Conservation (phyloP, 2,797 vertebrate genomes). For the Sebastes vulpes region DNA sequence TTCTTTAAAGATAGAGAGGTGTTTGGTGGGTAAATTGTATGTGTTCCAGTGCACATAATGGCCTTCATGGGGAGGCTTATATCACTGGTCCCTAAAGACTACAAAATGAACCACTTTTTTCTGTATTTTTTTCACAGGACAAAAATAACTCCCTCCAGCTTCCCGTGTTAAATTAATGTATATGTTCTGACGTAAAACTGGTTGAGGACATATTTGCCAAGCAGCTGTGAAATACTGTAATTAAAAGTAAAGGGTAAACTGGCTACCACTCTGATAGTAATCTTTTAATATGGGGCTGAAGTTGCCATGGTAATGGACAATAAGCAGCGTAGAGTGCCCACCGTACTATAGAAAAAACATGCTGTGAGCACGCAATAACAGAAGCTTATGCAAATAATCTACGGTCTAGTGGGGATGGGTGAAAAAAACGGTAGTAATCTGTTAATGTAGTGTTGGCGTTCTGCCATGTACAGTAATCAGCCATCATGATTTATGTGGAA, state of each 20-base stretch:
- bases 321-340: constrained; percentile 7
- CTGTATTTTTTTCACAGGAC: not conserved
- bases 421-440: constrained; percentile 61
- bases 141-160: not conserved
- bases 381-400: constrained; percentile 74
- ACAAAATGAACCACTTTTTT: not conserved
- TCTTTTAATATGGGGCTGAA: constrained; percentile 16
- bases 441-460: constrained; percentile 67
- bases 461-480: constrained; percentile 67
- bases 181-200: not conserved
- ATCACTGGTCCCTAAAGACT: not conserved
- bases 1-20: not conserved
- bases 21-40: not conserved
- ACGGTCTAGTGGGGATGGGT: constrained; percentile 37
- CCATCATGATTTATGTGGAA: constrained; percentile 65
- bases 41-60: not conserved
- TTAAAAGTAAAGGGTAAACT: constrained; percentile 32
- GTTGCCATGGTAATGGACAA: constrained; percentile 13
- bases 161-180: not conserved
- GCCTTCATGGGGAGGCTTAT: not conserved
- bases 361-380: constrained; percentile 31
- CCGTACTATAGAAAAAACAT: constrained; percentile 25
- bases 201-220: constrained; percentile 14
- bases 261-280: constrained; percentile 14
- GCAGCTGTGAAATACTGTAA: constrained; percentile 14